Evolutionary conservation across 2,888 invertebrate species (phyloP).

Genomic region (Heliconius ismenius): DNA sequence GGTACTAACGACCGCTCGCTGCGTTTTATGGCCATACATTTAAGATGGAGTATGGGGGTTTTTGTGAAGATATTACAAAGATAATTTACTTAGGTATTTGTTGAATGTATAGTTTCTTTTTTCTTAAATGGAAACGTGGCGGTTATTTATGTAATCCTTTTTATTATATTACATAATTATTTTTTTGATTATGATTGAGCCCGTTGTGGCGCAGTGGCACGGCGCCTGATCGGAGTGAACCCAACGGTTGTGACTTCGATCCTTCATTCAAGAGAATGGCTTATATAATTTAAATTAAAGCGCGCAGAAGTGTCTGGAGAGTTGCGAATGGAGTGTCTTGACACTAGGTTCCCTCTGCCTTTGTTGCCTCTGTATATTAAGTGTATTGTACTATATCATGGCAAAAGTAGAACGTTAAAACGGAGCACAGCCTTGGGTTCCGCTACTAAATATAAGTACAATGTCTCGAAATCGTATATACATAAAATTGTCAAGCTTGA

Average conservation of each 20-base stretch:
- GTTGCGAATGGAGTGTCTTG: too few relatives aligned
- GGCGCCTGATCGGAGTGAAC: not conserved
- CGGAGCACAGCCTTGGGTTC: too few relatives aligned
- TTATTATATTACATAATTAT: not conserved
- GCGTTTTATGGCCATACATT: conserved; percentile 46
- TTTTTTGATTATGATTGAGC: not conserved
- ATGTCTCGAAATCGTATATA: too few relatives aligned
- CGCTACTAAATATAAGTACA: too few relatives aligned
- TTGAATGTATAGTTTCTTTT: conserved; percentile 11
- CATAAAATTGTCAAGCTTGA: too few relatives aligned
- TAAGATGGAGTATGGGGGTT: conserved; percentile 41
- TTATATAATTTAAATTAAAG: too few relatives aligned
- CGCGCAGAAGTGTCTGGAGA: too few relatives aligned
- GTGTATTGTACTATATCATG: not conserved
- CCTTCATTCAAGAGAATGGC: too few relatives aligned
- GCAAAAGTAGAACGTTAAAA: too few relatives aligned
- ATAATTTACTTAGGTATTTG: conserved; percentile 29
- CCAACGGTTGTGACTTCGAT: not conserved
- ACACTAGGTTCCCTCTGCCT: too few relatives aligned
- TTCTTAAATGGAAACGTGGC: not conserved
- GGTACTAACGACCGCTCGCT: conserved; percentile 45
- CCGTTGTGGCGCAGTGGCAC: not conserved
- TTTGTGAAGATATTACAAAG: conserved; percentile 37
- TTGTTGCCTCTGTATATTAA: not conserved
- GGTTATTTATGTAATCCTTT: not conserved